Conservation (phyloP, 2,888 invertebrate genomes). For the Heliconius aoede region DNA sequence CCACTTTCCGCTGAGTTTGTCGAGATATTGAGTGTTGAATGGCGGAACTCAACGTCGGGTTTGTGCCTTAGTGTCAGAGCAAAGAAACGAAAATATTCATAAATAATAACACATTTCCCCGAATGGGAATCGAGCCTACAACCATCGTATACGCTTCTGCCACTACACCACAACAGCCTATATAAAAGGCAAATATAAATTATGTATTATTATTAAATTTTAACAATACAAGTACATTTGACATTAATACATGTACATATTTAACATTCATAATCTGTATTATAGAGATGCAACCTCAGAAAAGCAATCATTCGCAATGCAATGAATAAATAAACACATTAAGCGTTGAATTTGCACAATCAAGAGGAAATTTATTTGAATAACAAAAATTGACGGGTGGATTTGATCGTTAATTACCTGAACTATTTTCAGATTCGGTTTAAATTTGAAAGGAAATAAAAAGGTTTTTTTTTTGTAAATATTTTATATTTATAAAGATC, state of each 20-base stretch:
- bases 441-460: neutral
- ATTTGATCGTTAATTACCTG: neutral
- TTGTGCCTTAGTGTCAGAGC: too few relatives aligned
- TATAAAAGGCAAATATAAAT: slow-evolving; percentile 4
- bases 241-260: neutral
- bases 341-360: slow-evolving; percentile 6
- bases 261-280: slow-evolving; percentile 1
- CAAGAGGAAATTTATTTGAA: neutral
- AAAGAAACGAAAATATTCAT: too few relatives aligned
- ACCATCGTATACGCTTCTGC: too few relatives aligned
- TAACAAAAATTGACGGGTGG: neutral
- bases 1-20: too few relatives aligned
- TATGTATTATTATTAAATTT: neutral
- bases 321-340: slow-evolving; percentile 12
- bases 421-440: neutral
- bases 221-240: neutral
- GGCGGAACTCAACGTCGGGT: too few relatives aligned
- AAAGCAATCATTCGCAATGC: neutral
- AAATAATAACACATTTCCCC: too few relatives aligned
- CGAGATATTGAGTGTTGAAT: too few relatives aligned
- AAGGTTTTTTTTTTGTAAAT: neutral
- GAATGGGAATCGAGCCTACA: too few relatives aligned
- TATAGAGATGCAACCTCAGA: neutral
- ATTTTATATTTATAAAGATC: too few relatives aligned
- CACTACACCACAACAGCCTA: too few relatives aligned